Conservation (phyloP, 2,888 invertebrate species). For the Agriotes lineatus region DNA sequence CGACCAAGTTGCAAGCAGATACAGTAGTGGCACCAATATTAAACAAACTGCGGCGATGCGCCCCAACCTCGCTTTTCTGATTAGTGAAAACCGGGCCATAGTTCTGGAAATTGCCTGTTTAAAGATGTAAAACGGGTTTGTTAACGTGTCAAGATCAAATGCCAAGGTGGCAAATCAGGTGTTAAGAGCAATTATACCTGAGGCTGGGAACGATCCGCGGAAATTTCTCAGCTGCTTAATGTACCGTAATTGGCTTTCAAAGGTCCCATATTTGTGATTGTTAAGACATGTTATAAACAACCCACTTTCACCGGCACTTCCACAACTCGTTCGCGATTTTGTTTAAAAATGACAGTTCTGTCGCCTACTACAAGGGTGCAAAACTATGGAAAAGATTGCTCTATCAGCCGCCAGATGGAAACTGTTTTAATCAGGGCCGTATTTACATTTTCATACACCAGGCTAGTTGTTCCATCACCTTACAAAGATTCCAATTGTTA, state of each 20-base stretch:
- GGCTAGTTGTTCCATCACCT: too few species aligned
- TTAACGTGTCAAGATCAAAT: constrained; percentile 43
- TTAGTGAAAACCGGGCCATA: constrained; percentile 46
- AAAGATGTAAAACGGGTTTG: constrained; percentile 22
- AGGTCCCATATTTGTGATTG: not conserved
- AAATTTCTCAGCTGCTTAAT: constrained; percentile 2
- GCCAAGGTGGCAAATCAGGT: constrained; percentile 43
- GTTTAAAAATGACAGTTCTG: too few species aligned
- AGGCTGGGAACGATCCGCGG: not conserved
- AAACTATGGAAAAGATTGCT: too few species aligned
- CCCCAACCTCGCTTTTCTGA: constrained; percentile 48
- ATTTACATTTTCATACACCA: too few species aligned
- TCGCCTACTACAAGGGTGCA: too few species aligned
- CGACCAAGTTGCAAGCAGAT: constrained; percentile 74
- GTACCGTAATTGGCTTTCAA: not conserved
- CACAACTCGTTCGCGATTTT: too few species aligned
- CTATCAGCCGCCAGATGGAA: too few species aligned
- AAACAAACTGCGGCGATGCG: constrained; percentile 68
- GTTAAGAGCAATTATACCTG: not conserved
- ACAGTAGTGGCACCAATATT: constrained; percentile 72
- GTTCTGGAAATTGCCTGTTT: not conserved
- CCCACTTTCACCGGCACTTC: constrained; percentile 11
- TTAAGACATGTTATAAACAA: not conserved
- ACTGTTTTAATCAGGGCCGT: too few species aligned
- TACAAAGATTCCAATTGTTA: too few species aligned